These are phyloP conservation scores for Neocrepidodera transversa DNA, from an alignment of 2,888 invertebrate genomes.

Conservation along the genomic window DNA sequence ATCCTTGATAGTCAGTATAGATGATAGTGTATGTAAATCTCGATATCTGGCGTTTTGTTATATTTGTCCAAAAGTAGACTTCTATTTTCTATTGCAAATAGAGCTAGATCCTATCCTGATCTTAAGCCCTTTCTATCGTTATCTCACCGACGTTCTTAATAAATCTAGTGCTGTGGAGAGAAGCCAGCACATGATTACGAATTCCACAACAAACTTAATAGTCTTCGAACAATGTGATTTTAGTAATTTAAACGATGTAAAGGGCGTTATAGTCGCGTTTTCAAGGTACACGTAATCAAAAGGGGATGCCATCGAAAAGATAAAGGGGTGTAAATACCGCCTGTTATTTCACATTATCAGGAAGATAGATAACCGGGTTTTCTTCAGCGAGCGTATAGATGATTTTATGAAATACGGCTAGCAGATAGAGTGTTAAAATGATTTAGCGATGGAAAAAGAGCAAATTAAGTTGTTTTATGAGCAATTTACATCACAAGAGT, in stretches of 20 bases:
- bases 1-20: too few species aligned
- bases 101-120: neutral
- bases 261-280: conserved; percentile 5
- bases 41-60: too few species aligned
- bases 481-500: too few species aligned
- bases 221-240: conserved; percentile 31
- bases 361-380: neutral
- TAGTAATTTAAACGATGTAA: conserved; percentile 29
- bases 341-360: conserved; percentile 1
- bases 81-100: too few species aligned
- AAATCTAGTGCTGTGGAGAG: neutral
- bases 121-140: neutral
- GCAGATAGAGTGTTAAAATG: too few species aligned
- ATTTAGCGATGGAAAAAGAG: too few species aligned
- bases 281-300: conserved; percentile 5
- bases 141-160: conserved; percentile 2
- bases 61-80: too few species aligned
- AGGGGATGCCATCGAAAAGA: conserved; percentile 2
- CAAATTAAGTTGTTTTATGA: too few species aligned
- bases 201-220: conserved; percentile 35
- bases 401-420: neutral
- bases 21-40: too few species aligned
- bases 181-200: conserved; percentile 30
- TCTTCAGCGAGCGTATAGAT: neutral
- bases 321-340: conserved; percentile 1